Base-by-base conservation (phyloP, 2,888 invertebrate genomes). In the Drosophila phalerata region DNA sequence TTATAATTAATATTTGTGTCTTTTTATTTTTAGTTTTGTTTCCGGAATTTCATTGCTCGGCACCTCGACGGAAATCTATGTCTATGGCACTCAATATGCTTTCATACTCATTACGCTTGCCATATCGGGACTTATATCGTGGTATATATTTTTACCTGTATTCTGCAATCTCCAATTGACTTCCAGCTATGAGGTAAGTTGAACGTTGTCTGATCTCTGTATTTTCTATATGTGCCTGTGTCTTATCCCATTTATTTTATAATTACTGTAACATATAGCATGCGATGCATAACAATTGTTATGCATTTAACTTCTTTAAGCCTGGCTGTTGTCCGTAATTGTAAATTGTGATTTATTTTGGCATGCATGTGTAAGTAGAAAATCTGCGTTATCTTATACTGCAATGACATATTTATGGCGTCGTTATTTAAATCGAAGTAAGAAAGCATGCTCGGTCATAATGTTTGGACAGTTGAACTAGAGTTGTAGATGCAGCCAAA, bases 21-120 rank as follows among this genome's bases (percentile, higher is more conserved):
- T 13, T 37, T 4, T 22, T 3, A 48, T 19, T 81, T 73, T 10
- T 58, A 95, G 96, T 91, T 96, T 94, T 77, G 95, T 96, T 89
- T 96, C 96, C 79, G 96, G 96, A 2, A 96, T 96, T 77, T 95
- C 96, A 0, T 92, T 96, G 40, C 92, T 96, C 79, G 96, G 96
- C 0, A 96, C 95, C 5, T 96, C 96, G 0, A 96, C 96, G 1
- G 96, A 96, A 90, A 93, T 96, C 51, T 96, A 96, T 85, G 93
- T 96, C 9, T 96, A 96, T 83, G 97, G 97, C 1, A 96, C 95
- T 6, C 94, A 96, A 65, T 97, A 96, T 89, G 92, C 94, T 9
- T 96, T 94, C 89, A 94, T 95, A n/a, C 78, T 92, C 11, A 58
- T 91, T 25, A 90, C 91, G 0, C 68, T 92, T 73, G 79, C 81